A percentile compares a stretch with the other conserved stretches of the same genome.
These are phyloP conservation scores for Slavum lentiscoides DNA, from an alignment of 2,888 invertebrate species.

Conservation along the genomic window DNA sequence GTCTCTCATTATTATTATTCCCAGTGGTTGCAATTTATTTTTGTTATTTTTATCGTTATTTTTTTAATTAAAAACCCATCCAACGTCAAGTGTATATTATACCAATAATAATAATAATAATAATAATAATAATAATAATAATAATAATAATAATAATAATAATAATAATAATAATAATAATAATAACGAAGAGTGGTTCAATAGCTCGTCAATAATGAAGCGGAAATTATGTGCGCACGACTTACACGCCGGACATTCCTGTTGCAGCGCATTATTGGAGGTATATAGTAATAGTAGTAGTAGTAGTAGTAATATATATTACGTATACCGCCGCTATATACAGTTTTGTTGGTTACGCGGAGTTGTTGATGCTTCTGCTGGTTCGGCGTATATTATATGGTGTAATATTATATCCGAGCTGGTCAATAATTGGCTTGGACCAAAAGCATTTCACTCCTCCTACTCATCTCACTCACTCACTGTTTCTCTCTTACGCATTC, in stretches of 20 bases:
- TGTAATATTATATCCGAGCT: constrained; percentile 27
- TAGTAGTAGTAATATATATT: constrained; percentile 7
- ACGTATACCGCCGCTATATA: background rate
- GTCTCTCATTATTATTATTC: constrained; percentile 15
- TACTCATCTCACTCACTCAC: no score
- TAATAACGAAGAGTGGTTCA: constrained; percentile 16
- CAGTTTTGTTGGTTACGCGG: constrained; percentile 4
- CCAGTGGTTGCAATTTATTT: constrained; percentile 34
- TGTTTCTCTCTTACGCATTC: background rate
- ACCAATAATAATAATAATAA: constrained; percentile 16
- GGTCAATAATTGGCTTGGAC: constrained; percentile 42
- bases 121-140: constrained; percentile 11
- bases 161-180: constrained; percentile 15
- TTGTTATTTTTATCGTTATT: constrained; percentile 33
- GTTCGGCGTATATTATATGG: no score
- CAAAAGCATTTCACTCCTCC: background rate
- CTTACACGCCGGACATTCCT: background rate
- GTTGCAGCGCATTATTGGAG: background rate
- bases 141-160: background rate
- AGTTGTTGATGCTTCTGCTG: background rate
- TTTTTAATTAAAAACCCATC: constrained; percentile 45
- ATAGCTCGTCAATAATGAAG: constrained; percentile 15
- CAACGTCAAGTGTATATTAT: constrained; percentile 1
- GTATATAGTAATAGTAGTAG: background rate
- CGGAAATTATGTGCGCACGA: constrained; percentile 40